Evolutionary conservation across 2,797 vertebrate species (phyloP).

Genomic region (Bradypodion ventrale): DNA sequence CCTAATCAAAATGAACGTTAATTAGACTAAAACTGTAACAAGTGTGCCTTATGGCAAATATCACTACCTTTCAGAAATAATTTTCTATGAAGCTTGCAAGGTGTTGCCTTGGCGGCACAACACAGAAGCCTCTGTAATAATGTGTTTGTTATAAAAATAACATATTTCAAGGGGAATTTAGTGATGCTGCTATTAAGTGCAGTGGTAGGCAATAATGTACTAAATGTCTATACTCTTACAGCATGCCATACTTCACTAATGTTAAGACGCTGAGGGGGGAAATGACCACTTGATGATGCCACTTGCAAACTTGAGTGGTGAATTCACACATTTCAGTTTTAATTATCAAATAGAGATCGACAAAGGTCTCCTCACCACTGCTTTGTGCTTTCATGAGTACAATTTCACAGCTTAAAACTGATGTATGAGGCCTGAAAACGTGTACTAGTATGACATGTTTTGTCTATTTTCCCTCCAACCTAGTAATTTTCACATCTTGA

Average conservation of each 20-base stretch:
- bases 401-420: not conserved
- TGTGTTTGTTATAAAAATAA: not conserved
- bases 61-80: conserved; percentile 21
- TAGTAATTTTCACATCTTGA: not conserved
- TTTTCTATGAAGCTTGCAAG: conserved; percentile 5
- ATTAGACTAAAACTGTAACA: conserved; percentile 52
- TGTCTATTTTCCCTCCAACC: not conserved
- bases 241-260: not conserved
- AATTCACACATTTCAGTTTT: not conserved
- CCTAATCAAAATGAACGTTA: conserved; percentile 49
- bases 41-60: conserved; percentile 39
- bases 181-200: not conserved
- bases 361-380: not conserved
- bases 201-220: not conserved
- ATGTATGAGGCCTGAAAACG: not conserved
- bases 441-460: not conserved
- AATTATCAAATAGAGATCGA: not conserved
- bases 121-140: not conserved
- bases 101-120: conserved; percentile 30
- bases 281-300: not conserved
- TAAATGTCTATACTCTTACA: not conserved
- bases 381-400: not conserved
- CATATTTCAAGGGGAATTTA: conserved; percentile 26
- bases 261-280: not conserved
- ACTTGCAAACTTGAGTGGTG: not conserved